Evolutionary conservation across 2,113 vertebrate genomes (phyloP).

Genomic region (Collichthys lucidus): DNA sequence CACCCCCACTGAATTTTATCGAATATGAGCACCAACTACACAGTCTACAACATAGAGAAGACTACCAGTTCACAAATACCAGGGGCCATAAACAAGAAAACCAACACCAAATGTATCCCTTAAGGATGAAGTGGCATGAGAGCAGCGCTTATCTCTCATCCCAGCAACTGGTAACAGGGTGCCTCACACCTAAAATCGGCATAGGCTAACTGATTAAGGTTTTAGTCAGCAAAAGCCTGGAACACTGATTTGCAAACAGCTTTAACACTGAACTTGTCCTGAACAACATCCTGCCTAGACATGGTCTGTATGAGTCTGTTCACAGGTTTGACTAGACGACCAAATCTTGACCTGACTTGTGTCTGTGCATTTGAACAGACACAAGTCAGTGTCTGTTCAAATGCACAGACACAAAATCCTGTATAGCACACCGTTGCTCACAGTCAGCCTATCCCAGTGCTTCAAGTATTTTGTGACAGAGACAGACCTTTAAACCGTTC

Average conservation of each 20-base stretch:
- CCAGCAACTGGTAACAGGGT: background rate
- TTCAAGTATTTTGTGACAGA: too few relatives aligned
- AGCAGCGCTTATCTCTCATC: background rate
- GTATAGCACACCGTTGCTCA: too few relatives aligned
- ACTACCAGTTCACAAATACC: too few relatives aligned
- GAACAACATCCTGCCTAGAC: constrained; percentile 19
- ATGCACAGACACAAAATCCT: too few relatives aligned
- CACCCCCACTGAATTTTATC: too few relatives aligned
- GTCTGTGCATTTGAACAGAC: background rate
- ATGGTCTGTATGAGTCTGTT: constrained; percentile 14
- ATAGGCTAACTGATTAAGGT: too few relatives aligned
- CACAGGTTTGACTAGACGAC: background rate
- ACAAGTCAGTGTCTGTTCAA: too few relatives aligned
- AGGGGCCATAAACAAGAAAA: too few relatives aligned
- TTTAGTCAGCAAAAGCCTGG: background rate
- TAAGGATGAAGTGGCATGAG: background rate
- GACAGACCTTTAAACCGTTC: too few relatives aligned
- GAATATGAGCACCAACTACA: too few relatives aligned
- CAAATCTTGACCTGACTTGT: constrained; percentile 10
- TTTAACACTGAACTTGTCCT: background rate
- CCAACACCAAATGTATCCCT: background rate
- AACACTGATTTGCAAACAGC: background rate
- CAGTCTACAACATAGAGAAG: too few relatives aligned
- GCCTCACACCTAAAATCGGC: background rate
- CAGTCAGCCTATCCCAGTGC: too few relatives aligned